These are phyloP conservation scores for Catostomus latipinnis DNA, from an alignment of 2,797 vertebrate genomes.

Conservation along the genomic window DNA sequence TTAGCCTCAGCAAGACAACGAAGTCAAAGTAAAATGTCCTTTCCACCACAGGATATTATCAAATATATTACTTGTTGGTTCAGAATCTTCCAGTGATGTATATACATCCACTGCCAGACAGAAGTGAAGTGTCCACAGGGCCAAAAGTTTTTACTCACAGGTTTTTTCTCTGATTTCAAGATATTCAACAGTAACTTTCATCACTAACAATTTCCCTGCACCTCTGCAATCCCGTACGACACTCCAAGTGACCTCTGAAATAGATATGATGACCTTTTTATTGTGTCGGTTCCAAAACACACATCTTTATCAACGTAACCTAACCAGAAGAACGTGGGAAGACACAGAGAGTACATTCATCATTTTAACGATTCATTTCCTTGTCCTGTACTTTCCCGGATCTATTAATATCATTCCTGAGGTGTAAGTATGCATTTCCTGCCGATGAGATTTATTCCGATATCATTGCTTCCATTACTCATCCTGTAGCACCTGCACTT, in stretches of 20 bases:
- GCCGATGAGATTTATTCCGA: constrained; percentile 78
- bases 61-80: too few relatives aligned
- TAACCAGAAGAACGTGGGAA: constrained; percentile 78
- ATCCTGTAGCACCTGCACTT: constrained; percentile 67
- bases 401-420: constrained; percentile 79
- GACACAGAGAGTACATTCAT: constrained; percentile 76
- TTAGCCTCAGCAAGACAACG: too few relatives aligned
- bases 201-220: constrained; percentile 62
- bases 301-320: constrained; percentile 82
- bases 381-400: constrained; percentile 75
- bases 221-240: constrained; percentile 73
- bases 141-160: neutral
- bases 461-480: constrained; percentile 81
- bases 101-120: too few relatives aligned
- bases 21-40: too few relatives aligned
- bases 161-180: constrained; percentile 7
- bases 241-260: constrained; percentile 76
- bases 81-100: too few relatives aligned
- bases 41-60: too few relatives aligned
- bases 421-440: constrained; percentile 68
- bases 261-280: constrained; percentile 77
- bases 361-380: constrained; percentile 80
- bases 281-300: constrained; percentile 77
- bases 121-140: too few relatives aligned
- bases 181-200: constrained; percentile 14